Percentiles rank a stretch among this genome's conserved stretches.
Conservation (phyloP, 2,797 vertebrate species). For the Sebastes iracundus region DNA sequence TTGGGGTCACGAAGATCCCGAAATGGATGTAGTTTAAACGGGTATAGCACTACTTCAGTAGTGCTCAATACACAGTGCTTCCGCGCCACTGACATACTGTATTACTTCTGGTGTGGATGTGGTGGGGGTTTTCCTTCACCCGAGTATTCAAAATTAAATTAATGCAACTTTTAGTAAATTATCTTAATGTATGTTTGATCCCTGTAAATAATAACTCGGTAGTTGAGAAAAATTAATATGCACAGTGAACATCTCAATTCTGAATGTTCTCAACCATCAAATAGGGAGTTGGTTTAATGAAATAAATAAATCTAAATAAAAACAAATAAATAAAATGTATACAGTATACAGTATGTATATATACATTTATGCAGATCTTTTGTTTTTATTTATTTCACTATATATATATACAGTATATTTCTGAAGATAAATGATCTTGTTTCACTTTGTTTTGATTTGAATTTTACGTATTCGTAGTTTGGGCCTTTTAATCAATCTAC, state of each 20-base stretch:
- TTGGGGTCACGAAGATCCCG: no score
- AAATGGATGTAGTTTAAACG: neutral
- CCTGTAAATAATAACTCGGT: neutral
- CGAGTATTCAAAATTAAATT: neutral
- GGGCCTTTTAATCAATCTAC: neutral
- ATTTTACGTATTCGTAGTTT: neutral
- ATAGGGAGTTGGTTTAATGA: no score
- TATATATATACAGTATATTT: no score
- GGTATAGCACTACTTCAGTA: neutral
- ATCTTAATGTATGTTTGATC: neutral
- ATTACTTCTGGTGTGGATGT: neutral
- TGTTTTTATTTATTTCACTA: no score
- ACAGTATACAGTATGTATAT: no score
- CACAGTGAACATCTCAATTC: no score
- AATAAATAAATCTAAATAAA: neutral
- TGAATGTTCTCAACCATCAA: no score
- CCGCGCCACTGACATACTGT: neutral
- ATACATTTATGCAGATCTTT: no score
- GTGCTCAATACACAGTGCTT: neutral
- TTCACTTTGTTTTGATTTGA: neutral
- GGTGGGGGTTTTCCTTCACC: no score
- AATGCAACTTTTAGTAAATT: neutral
- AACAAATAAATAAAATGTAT: no score
- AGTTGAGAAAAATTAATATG: neutral
- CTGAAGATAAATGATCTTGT: no score